Evolutionary conservation across 2,113 vertebrate species (phyloP).

Genomic region (Vombatus ursinus): DNA sequence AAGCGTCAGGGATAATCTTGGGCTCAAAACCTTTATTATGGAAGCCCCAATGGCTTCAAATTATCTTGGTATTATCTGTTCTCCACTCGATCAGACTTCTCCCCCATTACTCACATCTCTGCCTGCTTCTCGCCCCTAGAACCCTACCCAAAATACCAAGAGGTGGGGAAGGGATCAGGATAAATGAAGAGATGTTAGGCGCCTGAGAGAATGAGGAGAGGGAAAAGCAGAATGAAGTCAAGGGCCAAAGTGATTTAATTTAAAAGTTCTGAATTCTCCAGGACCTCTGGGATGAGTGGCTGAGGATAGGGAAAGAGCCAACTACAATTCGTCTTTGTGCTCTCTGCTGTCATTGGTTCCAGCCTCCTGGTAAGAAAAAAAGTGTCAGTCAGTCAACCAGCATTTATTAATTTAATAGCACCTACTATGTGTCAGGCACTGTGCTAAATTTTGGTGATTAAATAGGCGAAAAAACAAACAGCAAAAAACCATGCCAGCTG

Average conservation of each 20-base stretch:
- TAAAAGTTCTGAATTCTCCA: not conserved
- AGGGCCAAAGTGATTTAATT: conserved; percentile 50
- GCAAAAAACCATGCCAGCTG: not conserved
- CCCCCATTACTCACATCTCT: not conserved
- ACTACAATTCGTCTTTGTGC: conserved; percentile 66
- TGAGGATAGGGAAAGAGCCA: accelerated
- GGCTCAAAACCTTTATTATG: not conserved
- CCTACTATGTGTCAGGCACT: not conserved
- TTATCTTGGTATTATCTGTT: not conserved
- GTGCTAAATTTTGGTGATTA: not conserved
- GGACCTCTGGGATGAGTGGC: not conserved
- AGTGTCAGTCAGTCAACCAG: not conserved
- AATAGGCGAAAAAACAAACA: not conserved
- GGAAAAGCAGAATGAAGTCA: not conserved
- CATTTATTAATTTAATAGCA: not conserved
- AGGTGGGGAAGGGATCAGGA: not conserved
- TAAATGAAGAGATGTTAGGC: not conserved
- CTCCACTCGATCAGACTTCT: not conserved
- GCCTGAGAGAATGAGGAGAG: not conserved
- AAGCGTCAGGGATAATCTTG: not conserved
- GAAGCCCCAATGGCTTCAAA: not conserved
- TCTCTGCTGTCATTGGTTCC: conserved; percentile 1
- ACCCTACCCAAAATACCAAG: not conserved
- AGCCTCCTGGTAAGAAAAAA: conserved; percentile 52
- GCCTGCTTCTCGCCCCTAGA: not conserved